Evolutionary conservation across 2,888 invertebrate species (phyloP).

Genomic region (Noctua fimbriata): DNA sequence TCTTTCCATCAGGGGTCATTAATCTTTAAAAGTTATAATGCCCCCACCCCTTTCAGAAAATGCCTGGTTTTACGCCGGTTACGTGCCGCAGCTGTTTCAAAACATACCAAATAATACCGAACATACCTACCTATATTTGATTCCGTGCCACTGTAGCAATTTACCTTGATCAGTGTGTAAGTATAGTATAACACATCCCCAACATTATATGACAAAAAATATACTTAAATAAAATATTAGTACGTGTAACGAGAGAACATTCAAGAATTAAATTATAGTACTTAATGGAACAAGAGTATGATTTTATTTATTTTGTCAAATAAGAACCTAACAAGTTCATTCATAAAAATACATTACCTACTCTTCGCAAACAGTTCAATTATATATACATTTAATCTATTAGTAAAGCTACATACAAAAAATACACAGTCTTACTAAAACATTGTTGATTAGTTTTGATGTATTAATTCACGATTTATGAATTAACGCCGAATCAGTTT

Average conservation of each 20-base stretch:
- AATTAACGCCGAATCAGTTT: neutral
- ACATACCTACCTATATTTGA: constrained; percentile 1
- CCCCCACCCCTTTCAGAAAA: constrained; percentile 46
- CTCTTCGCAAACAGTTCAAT: neutral
- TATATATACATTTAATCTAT: neutral
- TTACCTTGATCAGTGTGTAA: neutral
- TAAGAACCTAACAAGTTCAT: neutral
- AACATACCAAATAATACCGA: constrained; percentile 14
- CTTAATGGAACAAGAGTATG: neutral
- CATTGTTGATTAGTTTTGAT: neutral
- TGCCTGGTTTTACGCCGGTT: constrained; percentile 34
- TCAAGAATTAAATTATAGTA: neutral
- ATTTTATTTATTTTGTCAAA: neutral
- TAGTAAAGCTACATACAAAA: neutral
- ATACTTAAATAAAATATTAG: neutral
- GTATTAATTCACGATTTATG: neutral
- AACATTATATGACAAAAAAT: neutral
- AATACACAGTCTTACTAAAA: neutral
- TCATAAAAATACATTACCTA: neutral
- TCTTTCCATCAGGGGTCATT: constrained; percentile 51
- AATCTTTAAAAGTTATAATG: constrained; percentile 45
- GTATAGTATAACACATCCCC: neutral
- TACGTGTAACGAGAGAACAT: neutral
- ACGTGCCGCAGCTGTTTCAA: constrained; percentile 57
- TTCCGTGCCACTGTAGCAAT: constrained; percentile 20